A percentile compares a stretch with the other conserved stretches of the same genome.
phyloP scores from a whole-genome alignment of 1,140 invertebrate species.

The Scaptomyza montana region DNA sequence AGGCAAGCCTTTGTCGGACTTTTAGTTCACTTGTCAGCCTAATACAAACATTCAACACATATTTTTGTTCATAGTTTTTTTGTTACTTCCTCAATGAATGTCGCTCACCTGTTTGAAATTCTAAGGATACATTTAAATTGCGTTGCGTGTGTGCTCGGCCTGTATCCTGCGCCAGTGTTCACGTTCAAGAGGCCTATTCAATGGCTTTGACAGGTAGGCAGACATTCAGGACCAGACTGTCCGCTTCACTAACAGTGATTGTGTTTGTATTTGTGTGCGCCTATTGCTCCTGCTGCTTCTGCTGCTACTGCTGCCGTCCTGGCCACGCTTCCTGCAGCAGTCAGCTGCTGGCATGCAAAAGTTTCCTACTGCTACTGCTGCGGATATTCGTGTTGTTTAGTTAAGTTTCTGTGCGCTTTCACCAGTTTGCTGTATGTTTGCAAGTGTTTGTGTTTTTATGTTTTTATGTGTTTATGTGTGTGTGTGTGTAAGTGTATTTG shows the following conservation, averaged over 20 bases:
- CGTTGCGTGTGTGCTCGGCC: constrained; percentile 51
- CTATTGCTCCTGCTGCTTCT: constrained; percentile 5
- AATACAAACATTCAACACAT: constrained; percentile 17
- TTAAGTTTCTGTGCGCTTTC: constrained; percentile 45
- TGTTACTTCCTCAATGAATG: constrained; percentile 51
- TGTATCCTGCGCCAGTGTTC: constrained; percentile 63
- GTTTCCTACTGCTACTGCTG: constrained; percentile 42
- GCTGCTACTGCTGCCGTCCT: constrained; percentile 32
- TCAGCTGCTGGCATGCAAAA: constrained; percentile 67
- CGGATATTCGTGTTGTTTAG: constrained; percentile 51
- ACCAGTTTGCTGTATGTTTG: constrained; percentile 20
- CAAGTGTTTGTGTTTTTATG: constrained; percentile 7
- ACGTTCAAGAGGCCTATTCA: constrained; percentile 62
- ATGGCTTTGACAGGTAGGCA: constrained; percentile 55
- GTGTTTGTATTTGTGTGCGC: background rate
- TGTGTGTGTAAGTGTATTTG: constrained; percentile 26
- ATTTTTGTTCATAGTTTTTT: constrained; percentile 11
- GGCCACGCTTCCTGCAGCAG: constrained; percentile 70
- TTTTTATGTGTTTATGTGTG: constrained; percentile 13
- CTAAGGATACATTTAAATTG: constrained; percentile 82
- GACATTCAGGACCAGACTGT: constrained; percentile 48
- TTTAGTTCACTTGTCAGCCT: constrained; percentile 19
- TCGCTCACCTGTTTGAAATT: constrained; percentile 79
- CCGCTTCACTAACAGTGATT: constrained; percentile 35
- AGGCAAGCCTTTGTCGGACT: constrained; percentile 17